Evolutionary conservation across 2,888 invertebrate species (phyloP).

Genomic region (Chrysotoxum bicinctum): DNA sequence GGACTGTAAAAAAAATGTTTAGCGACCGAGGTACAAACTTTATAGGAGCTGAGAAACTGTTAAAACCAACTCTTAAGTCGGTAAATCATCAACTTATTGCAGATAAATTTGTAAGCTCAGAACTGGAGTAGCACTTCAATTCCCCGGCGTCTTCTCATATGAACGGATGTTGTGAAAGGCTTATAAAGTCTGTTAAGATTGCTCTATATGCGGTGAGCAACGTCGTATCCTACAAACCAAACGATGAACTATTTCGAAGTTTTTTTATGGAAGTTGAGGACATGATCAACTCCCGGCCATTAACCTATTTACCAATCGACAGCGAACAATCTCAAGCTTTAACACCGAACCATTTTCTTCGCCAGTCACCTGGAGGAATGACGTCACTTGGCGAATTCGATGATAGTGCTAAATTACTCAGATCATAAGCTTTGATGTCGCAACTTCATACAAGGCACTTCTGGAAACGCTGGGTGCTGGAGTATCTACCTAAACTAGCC

Average conservation of each 20-base stretch:
- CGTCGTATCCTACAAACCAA: background rate
- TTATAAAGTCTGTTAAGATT: background rate
- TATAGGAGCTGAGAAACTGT: slow-evolving; percentile 23
- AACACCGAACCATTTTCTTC: background rate
- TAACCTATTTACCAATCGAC: background rate
- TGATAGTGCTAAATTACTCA: background rate
- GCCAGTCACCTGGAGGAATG: background rate
- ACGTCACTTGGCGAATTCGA: background rate
- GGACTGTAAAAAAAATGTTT: slow-evolving; percentile 6
- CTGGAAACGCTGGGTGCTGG: background rate
- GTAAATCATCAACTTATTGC: background rate
- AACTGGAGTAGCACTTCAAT: background rate
- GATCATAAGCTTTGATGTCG: background rate
- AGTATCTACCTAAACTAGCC: background rate
- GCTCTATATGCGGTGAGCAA: background rate
- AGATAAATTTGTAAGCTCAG: background rate
- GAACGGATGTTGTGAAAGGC: background rate
- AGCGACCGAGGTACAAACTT: slow-evolving; percentile 56
- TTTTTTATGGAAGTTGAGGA: background rate
- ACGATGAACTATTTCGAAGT: background rate
- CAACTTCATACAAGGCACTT: background rate
- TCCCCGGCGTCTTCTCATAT: background rate
- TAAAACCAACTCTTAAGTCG: background rate
- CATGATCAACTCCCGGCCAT: background rate
- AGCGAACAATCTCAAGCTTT: background rate